Base-by-base conservation (phyloP, 2,797 vertebrate genomes). In the Masticophis lateralis region DNA sequence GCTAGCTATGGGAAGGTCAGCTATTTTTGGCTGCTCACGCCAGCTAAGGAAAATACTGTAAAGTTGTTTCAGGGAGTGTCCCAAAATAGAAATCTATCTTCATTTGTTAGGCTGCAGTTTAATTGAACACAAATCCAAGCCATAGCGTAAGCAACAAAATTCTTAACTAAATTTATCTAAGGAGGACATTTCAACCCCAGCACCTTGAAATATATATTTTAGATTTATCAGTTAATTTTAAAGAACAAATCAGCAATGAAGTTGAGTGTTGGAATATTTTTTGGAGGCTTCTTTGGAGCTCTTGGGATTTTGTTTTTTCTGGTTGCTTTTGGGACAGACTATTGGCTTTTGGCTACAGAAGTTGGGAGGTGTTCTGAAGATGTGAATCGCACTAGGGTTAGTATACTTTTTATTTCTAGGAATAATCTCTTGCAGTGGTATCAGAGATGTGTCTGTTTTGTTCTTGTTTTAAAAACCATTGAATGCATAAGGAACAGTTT, bases 281-380 rank as follows among this genome's bases (percentile, higher is more conserved):
- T 99, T 94, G 99, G 99, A 12, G 99, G 99, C 89, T 97, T 99
- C 87, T 99, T 99, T 61, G 99, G 98, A 60, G 99, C 98, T 53
- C 95, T 99, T 92, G 99, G 98, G 0, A 98, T 98, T 94, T 97
- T 99, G 56, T 98, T 99, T 92, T 98, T 98, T 97, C 97, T 99
- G 89, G 98, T 99, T 92, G 98, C 99, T 0, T 99, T 99, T 97
- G 99, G 99, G 97, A 99, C 99, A 0, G 99, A 99, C 97, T 99
- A 99, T 95, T 99, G 99, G 99, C 98, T 99, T 94, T 97, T 99
- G 94, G 99, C 97, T 90, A 98, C 98, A 0, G 98, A 99, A 98
- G 91, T 96, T 95, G 97, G 97, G 95, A 98, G 94, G 13, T 99
- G 99, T 96, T 96, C 98, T 92, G 95, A 97, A 96, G 93, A 93